phyloP scores from a whole-genome alignment of 2,797 vertebrate genomes.

The Mycteria americana region DNA sequence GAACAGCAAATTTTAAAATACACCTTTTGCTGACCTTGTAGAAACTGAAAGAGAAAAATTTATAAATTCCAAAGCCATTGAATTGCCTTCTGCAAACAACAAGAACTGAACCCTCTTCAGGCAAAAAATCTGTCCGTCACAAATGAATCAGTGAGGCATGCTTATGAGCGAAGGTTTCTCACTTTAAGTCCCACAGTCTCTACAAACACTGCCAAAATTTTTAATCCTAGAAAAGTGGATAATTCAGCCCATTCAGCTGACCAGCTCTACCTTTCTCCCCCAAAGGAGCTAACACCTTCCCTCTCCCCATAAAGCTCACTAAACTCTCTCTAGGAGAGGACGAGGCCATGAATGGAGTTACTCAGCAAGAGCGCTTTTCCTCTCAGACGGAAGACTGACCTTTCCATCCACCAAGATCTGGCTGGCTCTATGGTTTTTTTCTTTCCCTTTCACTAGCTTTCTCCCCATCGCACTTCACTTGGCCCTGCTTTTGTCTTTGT shows the following conservation, averaged over 20 bases:
- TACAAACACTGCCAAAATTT: neutral
- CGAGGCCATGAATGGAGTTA: neutral
- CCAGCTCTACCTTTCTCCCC: neutral
- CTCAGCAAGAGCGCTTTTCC: neutral
- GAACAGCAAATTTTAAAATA: neutral
- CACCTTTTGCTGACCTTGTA: neutral
- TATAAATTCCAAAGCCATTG: neutral
- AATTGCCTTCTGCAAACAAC: neutral
- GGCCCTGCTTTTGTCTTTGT: neutral
- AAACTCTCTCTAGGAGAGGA: neutral
- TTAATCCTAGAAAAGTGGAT: neutral
- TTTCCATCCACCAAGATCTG: neutral
- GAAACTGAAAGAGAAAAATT: neutral
- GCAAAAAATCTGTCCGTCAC: neutral
- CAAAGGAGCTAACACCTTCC: neutral
- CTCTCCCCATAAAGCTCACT: neutral
- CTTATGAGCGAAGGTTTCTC: neutral
- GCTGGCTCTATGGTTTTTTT: neutral
- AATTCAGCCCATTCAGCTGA: conserved; percentile 23
- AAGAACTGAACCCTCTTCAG: neutral
- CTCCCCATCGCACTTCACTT: neutral
- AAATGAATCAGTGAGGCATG: neutral
- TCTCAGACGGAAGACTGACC: neutral
- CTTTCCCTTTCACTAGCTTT: neutral
- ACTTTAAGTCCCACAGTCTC: neutral